Evolutionary conservation across 37 sponge, comb jelly and placozoan species (phyloP).

Genomic region (Beroe forskalii): DNA sequence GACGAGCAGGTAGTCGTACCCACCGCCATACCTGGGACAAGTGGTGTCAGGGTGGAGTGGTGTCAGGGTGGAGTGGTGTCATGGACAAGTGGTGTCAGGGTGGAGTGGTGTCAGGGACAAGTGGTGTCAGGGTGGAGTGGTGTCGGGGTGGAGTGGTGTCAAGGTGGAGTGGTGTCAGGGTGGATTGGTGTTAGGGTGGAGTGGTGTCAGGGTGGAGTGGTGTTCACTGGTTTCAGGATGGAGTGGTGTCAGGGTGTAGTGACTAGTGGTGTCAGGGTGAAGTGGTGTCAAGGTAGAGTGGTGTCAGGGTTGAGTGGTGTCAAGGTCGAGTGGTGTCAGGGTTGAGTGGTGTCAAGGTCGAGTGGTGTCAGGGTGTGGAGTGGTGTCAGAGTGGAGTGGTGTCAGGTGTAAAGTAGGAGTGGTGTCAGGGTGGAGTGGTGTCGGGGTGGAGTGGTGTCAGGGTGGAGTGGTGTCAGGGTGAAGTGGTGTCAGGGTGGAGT

Average conservation of each 20-base stretch:
- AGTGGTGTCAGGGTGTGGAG: no score
- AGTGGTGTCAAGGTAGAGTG: not conserved
- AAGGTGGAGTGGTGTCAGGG: not conserved
- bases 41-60: not conserved
- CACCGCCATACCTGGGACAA: constrained; percentile 33
- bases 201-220: no score
- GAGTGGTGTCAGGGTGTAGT: not conserved
- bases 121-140: not conserved
- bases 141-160: not conserved
- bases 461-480: no score
- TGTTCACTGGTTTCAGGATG: not conserved
- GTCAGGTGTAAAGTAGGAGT: no score
- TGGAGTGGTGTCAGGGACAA: not conserved
- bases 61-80: not conserved
- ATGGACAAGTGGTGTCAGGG: not conserved
- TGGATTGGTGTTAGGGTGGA: no score
- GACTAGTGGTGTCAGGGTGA: not conserved
- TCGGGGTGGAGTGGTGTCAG: no score
- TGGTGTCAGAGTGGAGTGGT: no score
- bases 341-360: no score
- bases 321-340: no score
- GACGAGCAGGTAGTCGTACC: not conserved
- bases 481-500: no score
- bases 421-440: no score
- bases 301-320: not conserved